Percentiles rank a stretch among this genome's conserved stretches.
Evolutionary conservation across 2,797 vertebrate species (phyloP).

Genomic region (Heteromormyrus szaboi): DNA sequence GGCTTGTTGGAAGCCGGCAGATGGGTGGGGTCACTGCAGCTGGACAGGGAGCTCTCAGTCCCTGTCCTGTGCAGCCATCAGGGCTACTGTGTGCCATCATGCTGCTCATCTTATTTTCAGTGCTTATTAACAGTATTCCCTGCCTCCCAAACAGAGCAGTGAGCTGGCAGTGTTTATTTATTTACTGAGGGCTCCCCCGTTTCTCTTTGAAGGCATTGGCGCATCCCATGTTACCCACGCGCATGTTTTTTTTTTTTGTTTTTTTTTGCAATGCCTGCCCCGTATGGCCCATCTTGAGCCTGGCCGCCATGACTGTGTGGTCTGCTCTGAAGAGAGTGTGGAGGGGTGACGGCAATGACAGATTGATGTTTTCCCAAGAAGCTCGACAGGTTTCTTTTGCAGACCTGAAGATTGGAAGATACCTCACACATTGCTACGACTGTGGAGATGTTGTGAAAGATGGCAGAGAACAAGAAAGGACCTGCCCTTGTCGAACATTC

Average conservation of each 20-base stretch:
- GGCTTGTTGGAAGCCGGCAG: neutral
- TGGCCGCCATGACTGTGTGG: neutral
- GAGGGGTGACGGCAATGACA: neutral
- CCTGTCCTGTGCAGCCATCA: neutral
- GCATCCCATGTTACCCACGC: no score
- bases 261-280: neutral
- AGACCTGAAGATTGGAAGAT: neutral
- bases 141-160: neutral
- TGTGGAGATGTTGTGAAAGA: neutral
- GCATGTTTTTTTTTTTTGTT: neutral
- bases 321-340: neutral
- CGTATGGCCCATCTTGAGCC: neutral
- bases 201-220: neutral
- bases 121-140: neutral
- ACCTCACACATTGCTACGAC: neutral
- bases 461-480: neutral
- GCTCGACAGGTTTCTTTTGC: neutral
- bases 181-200: neutral
- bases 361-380: neutral
- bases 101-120: constrained; percentile 7
- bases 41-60: neutral
- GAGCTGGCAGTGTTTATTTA: neutral
- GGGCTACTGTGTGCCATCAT: neutral
- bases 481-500: constrained; percentile 2
- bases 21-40: neutral